Evolutionary conservation across 2,888 invertebrate species (phyloP).

Genomic region (Cinara cedri): DNA sequence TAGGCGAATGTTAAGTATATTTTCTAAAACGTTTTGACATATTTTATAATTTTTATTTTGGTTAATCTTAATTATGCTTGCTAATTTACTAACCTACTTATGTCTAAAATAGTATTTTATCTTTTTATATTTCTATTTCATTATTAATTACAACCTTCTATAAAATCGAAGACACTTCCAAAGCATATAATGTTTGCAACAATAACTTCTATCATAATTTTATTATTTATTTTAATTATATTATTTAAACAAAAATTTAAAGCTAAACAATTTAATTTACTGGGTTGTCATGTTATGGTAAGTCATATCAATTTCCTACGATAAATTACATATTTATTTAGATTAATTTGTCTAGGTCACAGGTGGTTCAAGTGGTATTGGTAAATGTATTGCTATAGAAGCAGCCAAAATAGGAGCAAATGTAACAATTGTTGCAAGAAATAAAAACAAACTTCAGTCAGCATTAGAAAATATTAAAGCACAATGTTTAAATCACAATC

Average conservation of each 20-base stretch:
- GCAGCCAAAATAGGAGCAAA: slow-evolving; percentile 82
- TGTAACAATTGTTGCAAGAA: slow-evolving; percentile 89
- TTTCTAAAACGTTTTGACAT: no score
- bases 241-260: not conserved
- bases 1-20: no score
- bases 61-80: not conserved
- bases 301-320: not conserved
- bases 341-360: slow-evolving; percentile 69
- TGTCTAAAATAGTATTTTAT: no score
- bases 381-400: slow-evolving; percentile 80
- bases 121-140: no score
- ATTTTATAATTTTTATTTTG: no score
- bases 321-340: not conserved
- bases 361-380: slow-evolving; percentile 96
- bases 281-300: slow-evolving; percentile 30
- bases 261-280: not conserved
- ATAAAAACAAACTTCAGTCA: slow-evolving; percentile 71
- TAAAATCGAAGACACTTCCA: not conserved
- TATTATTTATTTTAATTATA: not conserved
- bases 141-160: no score
- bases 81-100: not conserved
- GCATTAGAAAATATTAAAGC: slow-evolving; percentile 70
- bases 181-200: not conserved
- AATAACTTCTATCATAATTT: not conserved
- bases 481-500: slow-evolving; percentile 64